Conservation (phyloP, 2,113 vertebrate genomes). For the Mormoops blainvillei region DNA sequence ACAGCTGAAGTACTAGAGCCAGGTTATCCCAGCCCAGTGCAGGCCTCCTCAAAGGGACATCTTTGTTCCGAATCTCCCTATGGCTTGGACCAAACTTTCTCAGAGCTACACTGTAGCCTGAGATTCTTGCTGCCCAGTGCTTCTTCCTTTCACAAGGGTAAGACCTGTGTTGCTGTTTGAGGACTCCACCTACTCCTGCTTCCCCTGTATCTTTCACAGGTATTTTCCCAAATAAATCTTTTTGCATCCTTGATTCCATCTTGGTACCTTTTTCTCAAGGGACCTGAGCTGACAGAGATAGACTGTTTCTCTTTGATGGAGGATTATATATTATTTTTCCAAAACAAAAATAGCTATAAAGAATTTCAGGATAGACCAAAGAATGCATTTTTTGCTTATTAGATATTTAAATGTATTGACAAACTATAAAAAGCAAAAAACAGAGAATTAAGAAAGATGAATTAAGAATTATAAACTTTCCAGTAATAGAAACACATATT, state of each 20-base stretch:
- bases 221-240: neutral
- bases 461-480: neutral
- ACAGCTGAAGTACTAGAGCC: neutral
- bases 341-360: neutral
- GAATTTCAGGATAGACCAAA: neutral
- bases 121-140: neutral
- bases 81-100: neutral
- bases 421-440: neutral
- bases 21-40: rapidly evolving
- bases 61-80: neutral
- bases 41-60: no score
- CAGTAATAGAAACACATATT: neutral
- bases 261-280: neutral
- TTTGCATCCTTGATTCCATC: neutral
- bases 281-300: neutral
- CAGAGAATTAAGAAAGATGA: neutral
- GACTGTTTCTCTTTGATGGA: neutral
- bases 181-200: neutral
- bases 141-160: neutral
- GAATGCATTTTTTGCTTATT: neutral
- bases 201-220: neutral
- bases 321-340: neutral
- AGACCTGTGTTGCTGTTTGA: neutral
- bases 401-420: neutral
- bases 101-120: no score